Conservation (phyloP, 2,797 vertebrate species). For the Tinamus major region DNA sequence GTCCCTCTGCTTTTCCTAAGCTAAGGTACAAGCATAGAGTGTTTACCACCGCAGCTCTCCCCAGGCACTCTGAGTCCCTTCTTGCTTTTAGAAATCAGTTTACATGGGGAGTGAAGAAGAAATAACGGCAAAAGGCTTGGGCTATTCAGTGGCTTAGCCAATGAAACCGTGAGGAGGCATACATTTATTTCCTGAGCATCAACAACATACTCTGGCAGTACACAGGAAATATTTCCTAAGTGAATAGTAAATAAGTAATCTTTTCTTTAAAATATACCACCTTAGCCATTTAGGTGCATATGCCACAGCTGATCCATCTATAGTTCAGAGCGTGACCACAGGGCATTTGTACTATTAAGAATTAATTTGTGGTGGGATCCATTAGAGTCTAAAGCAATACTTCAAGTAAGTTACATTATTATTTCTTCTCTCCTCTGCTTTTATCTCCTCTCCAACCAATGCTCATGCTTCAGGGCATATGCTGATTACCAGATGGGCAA, state of each 20-base stretch:
- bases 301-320: slow-evolving; percentile 15
- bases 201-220: background rate
- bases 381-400: slow-evolving; percentile 68
- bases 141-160: background rate
- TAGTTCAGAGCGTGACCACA: slow-evolving; percentile 32
- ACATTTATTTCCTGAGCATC: background rate
- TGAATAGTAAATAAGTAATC: background rate
- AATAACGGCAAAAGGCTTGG: background rate
- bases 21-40: background rate
- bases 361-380: slow-evolving; percentile 53
- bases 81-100: background rate
- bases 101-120: background rate
- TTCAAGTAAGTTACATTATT: slow-evolving; percentile 59
- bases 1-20: background rate
- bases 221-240: background rate
- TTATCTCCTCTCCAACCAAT: slow-evolving; percentile 65
- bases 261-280: slow-evolving; percentile 12
- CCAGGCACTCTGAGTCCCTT: background rate
- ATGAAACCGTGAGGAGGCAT: background rate
- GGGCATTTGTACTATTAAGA: slow-evolving; percentile 31
- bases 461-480: slow-evolving; percentile 63
- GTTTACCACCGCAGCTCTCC: background rate
- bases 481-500: slow-evolving; percentile 67
- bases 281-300: background rate
- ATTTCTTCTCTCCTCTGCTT: slow-evolving; percentile 51